Evolutionary conservation across 2,113 vertebrate genomes (phyloP).

Genomic region (Hippocampus mohnikei): DNA sequence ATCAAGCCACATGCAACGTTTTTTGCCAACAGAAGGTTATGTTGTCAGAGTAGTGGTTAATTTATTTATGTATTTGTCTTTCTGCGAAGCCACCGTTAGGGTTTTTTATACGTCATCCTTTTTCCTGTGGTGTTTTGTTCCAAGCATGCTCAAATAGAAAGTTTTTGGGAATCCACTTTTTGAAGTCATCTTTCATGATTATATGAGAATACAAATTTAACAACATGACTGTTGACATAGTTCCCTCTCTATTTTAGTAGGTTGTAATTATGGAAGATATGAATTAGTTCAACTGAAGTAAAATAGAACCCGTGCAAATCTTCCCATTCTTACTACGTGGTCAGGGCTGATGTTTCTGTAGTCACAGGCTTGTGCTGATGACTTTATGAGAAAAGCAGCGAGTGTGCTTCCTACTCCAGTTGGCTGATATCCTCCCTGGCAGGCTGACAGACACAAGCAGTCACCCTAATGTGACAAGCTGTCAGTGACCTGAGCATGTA

Average conservation of each 20-base stretch:
- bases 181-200: not conserved
- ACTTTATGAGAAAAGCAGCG: slow-evolving; percentile 45
- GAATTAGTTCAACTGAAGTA: not conserved
- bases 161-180: not conserved
- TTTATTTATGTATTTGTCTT: not conserved
- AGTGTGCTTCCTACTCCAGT: slow-evolving; percentile 31
- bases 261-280: not conserved
- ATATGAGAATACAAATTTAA: not conserved
- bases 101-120: not conserved
- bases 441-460: slow-evolving; percentile 56
- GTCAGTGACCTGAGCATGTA: not conserved
- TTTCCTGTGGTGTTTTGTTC: not conserved
- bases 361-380: slow-evolving; percentile 37
- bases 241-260: not conserved
- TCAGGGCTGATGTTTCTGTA: not conserved
- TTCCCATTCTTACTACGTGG: not conserved
- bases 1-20: not conserved
- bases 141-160: not conserved
- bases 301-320: not conserved
- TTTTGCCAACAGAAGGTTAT: slow-evolving; percentile 13
- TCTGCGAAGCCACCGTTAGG: not conserved
- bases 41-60: not conserved
- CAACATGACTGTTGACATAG: not conserved
- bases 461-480: slow-evolving; percentile 5
- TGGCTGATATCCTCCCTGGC: slow-evolving; percentile 54